These are phyloP conservation scores for Drosophila nr. medialis DNA, from an alignment of 2,888 invertebrate species.

Conservation along the genomic window DNA sequence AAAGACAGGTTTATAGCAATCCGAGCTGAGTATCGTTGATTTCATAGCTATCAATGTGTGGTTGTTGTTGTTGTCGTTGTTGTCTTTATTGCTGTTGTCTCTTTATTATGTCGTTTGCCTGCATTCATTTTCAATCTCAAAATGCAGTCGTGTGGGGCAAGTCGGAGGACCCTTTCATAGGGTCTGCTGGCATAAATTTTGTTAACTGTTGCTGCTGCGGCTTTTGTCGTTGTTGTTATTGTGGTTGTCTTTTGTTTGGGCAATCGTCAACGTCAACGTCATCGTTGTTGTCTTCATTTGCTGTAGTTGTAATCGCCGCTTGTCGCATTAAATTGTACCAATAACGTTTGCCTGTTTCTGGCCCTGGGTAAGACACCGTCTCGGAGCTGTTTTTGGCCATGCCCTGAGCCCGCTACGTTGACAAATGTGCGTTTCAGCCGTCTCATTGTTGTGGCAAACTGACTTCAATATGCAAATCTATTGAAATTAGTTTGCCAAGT, in stretches of 20 bases:
- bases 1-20: slow-evolving; percentile 40
- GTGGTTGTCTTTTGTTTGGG: slow-evolving; percentile 34
- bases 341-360: slow-evolving; percentile 32
- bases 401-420: slow-evolving; percentile 53
- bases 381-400: slow-evolving; percentile 44
- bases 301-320: slow-evolving; percentile 54
- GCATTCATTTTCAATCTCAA: slow-evolving; percentile 53
- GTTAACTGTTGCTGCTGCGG: slow-evolving; percentile 50
- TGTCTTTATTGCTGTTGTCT: slow-evolving; percentile 56
- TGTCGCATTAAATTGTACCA: slow-evolving; percentile 62
- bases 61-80: slow-evolving; percentile 49
- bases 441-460: slow-evolving; percentile 76
- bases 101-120: slow-evolving; percentile 74
- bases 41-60: slow-evolving; percentile 61
- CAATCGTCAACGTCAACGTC: slow-evolving; percentile 52
- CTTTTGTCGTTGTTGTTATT: slow-evolving; percentile 36
- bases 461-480: slow-evolving; percentile 77
- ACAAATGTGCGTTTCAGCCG: slow-evolving; percentile 75
- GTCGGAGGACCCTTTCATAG: slow-evolving; percentile 45
- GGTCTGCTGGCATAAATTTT: slow-evolving; percentile 55
- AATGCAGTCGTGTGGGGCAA: slow-evolving; percentile 53
- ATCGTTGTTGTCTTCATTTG: slow-evolving; percentile 56
- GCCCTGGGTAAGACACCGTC: slow-evolving; percentile 14
- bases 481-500: slow-evolving; percentile 74
- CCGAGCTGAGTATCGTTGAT: slow-evolving; percentile 11